Evolutionary conservation across 2,888 invertebrate species (phyloP).

Genomic region (Xanthorhoe spadicearia): DNA sequence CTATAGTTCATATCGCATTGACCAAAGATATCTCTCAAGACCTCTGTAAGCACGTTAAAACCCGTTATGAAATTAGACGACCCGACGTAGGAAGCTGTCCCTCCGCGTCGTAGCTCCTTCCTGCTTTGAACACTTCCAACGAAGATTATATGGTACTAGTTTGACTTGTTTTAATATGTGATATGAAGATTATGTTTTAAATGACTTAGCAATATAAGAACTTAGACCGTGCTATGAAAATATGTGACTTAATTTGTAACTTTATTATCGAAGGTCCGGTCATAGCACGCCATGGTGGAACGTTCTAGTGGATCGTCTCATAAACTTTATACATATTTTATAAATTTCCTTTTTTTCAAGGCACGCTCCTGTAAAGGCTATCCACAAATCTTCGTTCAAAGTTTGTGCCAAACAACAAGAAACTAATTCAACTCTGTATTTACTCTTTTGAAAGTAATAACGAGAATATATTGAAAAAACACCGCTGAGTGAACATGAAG

Average conservation of each 20-base stretch:
- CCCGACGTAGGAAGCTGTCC: conserved; percentile 36
- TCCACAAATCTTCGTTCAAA: too few species aligned
- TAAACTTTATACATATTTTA: too few species aligned
- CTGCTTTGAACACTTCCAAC: conserved; percentile 26
- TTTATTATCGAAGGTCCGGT: too few species aligned
- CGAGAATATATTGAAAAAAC: not conserved
- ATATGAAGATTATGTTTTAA: conserved; percentile 5
- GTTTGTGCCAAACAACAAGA: too few species aligned
- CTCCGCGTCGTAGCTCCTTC: conserved; percentile 30
- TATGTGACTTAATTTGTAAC: too few species aligned
- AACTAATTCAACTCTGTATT: too few species aligned
- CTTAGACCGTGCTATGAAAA: not conserved
- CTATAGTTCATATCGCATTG: conserved; percentile 24
- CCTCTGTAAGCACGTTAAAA: conserved; percentile 35
- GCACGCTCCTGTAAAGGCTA: too few species aligned
- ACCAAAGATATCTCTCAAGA: conserved; percentile 26
- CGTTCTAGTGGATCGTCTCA: too few species aligned
- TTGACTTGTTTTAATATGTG: conserved; percentile 21
- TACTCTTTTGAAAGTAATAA: not conserved
- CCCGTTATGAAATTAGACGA: conserved; percentile 42
- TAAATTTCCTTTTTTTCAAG: too few species aligned
- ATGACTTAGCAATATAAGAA: not conserved
- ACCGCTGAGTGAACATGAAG: not conserved
- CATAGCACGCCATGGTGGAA: too few species aligned
- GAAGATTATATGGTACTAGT: conserved; percentile 21